These are phyloP conservation scores for Varecia variegata DNA, from an alignment of 2,797 vertebrate species.

Conservation along the genomic window DNA sequence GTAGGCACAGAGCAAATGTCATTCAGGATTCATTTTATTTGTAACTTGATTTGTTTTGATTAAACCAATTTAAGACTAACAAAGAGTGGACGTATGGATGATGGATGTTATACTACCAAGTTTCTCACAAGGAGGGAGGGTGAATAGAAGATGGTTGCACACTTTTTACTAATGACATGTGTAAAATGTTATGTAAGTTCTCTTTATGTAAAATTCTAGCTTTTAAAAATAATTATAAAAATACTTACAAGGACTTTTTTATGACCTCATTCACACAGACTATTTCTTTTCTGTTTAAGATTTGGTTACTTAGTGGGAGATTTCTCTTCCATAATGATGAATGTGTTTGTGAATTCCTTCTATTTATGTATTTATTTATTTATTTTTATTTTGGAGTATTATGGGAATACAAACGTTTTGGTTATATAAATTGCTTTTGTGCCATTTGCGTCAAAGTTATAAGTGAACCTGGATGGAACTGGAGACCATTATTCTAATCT, in stretches of 20 bases:
- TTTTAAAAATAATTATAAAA: constrained; percentile 11
- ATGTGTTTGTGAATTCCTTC: neutral
- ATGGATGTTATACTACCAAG: neutral
- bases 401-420: too few species aligned
- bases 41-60: constrained; percentile 24
- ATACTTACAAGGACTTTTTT: neutral
- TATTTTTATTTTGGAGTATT: too few species aligned
- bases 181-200: neutral
- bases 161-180: neutral
- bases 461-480: too few species aligned
- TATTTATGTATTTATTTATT: neutral
- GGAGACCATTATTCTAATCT: too few species aligned
- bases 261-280: neutral
- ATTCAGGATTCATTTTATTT: neutral
- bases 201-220: neutral
- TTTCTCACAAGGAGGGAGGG: neutral
- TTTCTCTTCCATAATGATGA: neutral
- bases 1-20: neutral
- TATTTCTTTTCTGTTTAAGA: neutral
- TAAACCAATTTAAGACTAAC: neutral
- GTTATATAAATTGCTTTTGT: too few species aligned
- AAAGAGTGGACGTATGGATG: neutral
- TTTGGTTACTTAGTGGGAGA: neutral
- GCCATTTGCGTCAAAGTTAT: too few species aligned
- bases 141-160: neutral